Evolutionary conservation across 2,888 invertebrate genomes (phyloP).

Genomic region (Cylloceria caligata): DNA sequence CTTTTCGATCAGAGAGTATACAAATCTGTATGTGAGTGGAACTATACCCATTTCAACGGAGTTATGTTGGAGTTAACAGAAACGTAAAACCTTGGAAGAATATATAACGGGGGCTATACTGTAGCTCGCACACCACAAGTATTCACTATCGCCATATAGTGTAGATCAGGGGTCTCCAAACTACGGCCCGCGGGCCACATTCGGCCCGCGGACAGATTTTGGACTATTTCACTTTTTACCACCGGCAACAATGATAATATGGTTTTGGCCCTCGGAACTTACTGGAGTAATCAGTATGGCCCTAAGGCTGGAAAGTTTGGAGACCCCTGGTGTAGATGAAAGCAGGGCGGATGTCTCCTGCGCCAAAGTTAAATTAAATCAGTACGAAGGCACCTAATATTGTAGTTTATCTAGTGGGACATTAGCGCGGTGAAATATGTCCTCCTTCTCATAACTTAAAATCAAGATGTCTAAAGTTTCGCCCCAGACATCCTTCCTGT

Average conservation of each 20-base stretch:
- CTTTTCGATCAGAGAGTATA: no score
- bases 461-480: slow-evolving; percentile 82
- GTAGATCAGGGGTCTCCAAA: no score
- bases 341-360: slow-evolving; percentile 82
- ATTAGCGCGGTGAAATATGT: slow-evolving; percentile 84
- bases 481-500: slow-evolving; percentile 79
- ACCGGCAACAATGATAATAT: no score
- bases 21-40: no score
- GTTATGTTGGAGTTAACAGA: slow-evolving; percentile 22
- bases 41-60: no score
- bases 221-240: no score
- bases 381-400: slow-evolving; percentile 83
- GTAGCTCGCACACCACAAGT: slow-evolving; percentile 52
- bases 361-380: slow-evolving; percentile 85
- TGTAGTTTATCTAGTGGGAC: slow-evolving; percentile 84
- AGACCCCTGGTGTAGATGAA: slow-evolving; percentile 68
- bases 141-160: no score
- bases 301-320: no score
- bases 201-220: no score
- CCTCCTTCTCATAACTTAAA: slow-evolving; percentile 82
- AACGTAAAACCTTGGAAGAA: slow-evolving; percentile 26
- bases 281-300: no score
- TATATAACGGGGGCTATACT: slow-evolving; percentile 35
- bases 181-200: no score
- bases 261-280: no score